Evolutionary conservation across 1,140 invertebrate genomes (phyloP), one percentile per base, ranked within the genome.

Genomic region (Sipha flava): DNA sequence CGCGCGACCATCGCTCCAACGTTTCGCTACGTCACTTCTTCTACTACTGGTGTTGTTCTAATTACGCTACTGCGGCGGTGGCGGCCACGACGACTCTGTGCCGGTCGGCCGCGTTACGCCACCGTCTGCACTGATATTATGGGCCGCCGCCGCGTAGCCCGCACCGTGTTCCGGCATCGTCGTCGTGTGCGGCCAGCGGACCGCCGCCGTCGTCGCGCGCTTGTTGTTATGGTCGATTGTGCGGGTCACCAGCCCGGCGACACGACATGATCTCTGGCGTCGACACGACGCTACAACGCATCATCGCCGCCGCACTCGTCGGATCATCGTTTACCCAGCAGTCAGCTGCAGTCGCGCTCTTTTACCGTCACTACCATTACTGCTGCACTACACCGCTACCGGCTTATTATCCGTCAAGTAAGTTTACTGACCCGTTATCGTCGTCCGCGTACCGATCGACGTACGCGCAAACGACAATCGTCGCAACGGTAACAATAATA

Each of bases 171-270:
- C 37, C 73, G 73, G 34, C 73, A 59, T 59, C 73, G 73, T 77
- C 73, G 73, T 59, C 52, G 73, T 37, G 73, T 59, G 73, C 73
- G 73, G 52, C 37, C 47, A 59, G 73, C 73, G 73, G 52, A 77
- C 49, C 54, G 21, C 54, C 73, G 73, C 47, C 29, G 68, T 21
- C 72, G 73, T 77, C 52, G 73, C 52, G 52, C 34, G 34, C 52
- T 40, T n/a, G 73, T 77, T 77, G 73, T 77, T 77, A 77, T 77
- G 73, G 73, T 77, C 73, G 52, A 77, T 59, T 77, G 73, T 77
- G 73, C 73, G 73, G 73, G 73, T 77, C 73, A 77, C 49, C 73
- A 77, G 73, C 73, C 73, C 73, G 73, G 73, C 73, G 73, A 59
- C 73, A 26, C 52, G 73, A 77, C 73, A 77, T 77, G 73, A 77